phyloP scores from a whole-genome alignment of 2,797 vertebrate genomes.

The Pantherophis vulpinus region DNA sequence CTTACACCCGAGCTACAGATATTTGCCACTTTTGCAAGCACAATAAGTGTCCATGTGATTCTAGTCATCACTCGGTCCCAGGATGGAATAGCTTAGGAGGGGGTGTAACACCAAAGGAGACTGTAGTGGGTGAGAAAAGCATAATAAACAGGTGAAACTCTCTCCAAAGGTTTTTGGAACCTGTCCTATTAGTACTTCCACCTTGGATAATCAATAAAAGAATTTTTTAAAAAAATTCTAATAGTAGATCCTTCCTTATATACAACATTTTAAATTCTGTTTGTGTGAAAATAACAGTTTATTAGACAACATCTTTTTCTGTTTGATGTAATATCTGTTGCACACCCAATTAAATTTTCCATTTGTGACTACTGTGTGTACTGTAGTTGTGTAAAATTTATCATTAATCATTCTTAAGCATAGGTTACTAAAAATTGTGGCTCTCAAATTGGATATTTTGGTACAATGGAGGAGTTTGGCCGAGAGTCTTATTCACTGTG shows the following conservation, averaged over 20 bases:
- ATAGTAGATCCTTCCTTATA: background rate
- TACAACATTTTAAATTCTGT: background rate
- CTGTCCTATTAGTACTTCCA: background rate
- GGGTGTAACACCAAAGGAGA: background rate
- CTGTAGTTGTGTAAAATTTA: background rate
- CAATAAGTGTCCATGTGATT: background rate
- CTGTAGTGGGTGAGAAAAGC: background rate
- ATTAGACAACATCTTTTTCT: background rate
- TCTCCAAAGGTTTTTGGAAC: background rate
- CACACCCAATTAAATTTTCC: background rate
- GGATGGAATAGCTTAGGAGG: background rate
- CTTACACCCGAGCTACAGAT: background rate
- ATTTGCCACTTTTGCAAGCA: background rate
- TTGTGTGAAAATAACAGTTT: background rate
- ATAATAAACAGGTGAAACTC: background rate
- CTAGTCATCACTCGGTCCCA: background rate
- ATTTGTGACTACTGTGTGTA: background rate
- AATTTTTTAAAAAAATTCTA: background rate
- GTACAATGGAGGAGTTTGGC: background rate
- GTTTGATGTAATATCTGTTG: background rate
- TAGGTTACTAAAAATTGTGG: background rate
- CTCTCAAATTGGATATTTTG: constrained; percentile 11
- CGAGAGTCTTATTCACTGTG: constrained; percentile 24
- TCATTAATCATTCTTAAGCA: background rate
- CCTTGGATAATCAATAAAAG: background rate